Evolutionary conservation across 1,140 invertebrate species (phyloP), one percentile per base, ranked within the genome.

Genomic region (Dendrolimus punctatus): DNA sequence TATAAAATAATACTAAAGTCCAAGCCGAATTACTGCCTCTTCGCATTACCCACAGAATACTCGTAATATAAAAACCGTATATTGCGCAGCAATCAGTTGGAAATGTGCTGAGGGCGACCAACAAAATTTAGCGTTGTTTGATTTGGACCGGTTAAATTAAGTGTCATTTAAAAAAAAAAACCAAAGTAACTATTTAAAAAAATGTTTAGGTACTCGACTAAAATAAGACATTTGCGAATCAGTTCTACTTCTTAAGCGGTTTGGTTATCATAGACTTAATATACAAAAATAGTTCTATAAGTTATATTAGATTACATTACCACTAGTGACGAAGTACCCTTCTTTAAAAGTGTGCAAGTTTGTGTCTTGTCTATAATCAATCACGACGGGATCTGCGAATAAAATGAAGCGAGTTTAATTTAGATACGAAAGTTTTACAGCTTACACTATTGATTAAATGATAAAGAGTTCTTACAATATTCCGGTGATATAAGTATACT

Each of bases 301-400:
- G 23, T 23, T 23, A 23, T 23, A 23, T 23, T 23, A 23, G 23
- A 23, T 52, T 6, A 40, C 38, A 6, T 87, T 88, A 94, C 94
- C 94, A 79, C 93, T 93, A 5, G 95, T 95, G 39, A 98, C 88
- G 66, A 97, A 96, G 76, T 95, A 95, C 55, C 95, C 95, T 66
- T 93, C 92, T 77, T 93, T 90, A 48, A 98, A 90, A 8, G 86
- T 85, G 53, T 86, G 75, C 10, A 85, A 70, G 57, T 84, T 88
- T 10, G 88, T 88, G 53, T 90, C 87, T 60, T 86, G 79, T 10
- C 80, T 70, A 65, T 92, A 92, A 6, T 90, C 87, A 40, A 93
- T 85, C 1, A 89, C 89, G 45, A 95, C 93, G 5, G 93, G 94
- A 70, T 93, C 93, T 95, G 71, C 50, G 89, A 85, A 44, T 39